Percentiles rank a stretch among this genome's conserved stretches.
Evolutionary conservation across 1,140 invertebrate species (phyloP).

Genomic region (Lepeophtheirus salmonis): DNA sequence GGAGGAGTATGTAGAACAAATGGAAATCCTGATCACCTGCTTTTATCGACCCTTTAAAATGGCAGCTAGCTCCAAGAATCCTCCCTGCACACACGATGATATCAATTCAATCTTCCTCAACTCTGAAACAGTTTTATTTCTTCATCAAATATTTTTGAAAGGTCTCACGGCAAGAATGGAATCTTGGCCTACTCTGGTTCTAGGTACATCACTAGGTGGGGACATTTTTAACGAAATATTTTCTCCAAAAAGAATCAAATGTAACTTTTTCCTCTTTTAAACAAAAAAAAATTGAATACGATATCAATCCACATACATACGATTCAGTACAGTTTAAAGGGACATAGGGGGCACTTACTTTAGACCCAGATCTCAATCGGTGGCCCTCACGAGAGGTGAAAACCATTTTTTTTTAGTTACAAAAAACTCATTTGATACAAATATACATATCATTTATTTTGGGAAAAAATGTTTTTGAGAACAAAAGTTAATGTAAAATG

Average conservation of each 20-base stretch:
- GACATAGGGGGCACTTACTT: no score
- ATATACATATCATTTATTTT: no score
- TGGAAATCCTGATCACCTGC: constrained; percentile 75
- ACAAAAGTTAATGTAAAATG: no score
- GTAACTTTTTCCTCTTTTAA: constrained; percentile 2
- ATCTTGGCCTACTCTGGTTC: constrained; percentile 71
- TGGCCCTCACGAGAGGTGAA: no score
- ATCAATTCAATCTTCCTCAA: constrained; percentile 89
- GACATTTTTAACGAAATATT: background rate
- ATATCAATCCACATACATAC: no score
- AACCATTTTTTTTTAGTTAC: no score
- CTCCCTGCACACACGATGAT: constrained; percentile 79
- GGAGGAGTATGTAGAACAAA: constrained; percentile 75
- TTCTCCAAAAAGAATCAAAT: background rate
- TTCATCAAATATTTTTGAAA: constrained; percentile 87
- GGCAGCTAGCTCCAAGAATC: constrained; percentile 74
- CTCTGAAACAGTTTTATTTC: constrained; percentile 76
- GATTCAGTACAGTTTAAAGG: no score
- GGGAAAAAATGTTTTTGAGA: no score
- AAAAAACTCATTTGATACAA: no score
- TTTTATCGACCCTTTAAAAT: constrained; percentile 73
- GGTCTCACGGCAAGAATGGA: constrained; percentile 77
- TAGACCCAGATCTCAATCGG: no score
- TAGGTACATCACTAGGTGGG: constrained; percentile 37
- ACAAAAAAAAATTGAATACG: constrained; percentile 1